These are phyloP conservation scores for Leptodactylus fallax DNA, from an alignment of 2,797 vertebrate genomes.

Conservation along the genomic window DNA sequence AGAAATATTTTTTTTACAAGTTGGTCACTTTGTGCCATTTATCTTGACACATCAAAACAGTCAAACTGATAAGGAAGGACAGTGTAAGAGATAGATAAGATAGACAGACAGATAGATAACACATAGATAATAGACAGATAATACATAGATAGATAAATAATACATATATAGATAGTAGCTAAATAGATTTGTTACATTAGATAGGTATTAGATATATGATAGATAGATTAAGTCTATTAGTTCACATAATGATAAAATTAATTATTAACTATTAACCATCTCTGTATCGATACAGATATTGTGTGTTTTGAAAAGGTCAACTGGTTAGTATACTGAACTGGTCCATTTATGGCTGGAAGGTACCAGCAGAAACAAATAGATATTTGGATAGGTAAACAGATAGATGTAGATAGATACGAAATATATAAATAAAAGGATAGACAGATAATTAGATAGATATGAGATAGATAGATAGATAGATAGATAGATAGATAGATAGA, in stretches of 20 bases:
- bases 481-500: not conserved
- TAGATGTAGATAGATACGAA: not conserved
- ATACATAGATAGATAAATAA: constrained; percentile 17
- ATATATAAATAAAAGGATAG: not conserved
- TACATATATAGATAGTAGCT: constrained; percentile 9
- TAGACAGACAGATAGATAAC: not conserved
- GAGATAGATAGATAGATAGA: constrained; percentile 20
- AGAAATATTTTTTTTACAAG: too few species aligned
- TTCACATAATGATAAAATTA: too few species aligned
- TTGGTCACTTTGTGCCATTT: too few species aligned
- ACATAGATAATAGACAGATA: not conserved
- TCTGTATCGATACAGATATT: too few species aligned
- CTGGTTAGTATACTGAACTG: too few species aligned
- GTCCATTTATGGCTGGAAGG: too few species aligned
- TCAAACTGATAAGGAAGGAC: too few species aligned
- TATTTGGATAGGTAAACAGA: not conserved
- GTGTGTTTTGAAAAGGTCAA: too few species aligned
- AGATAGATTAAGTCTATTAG: too few species aligned
- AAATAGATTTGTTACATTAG: too few species aligned
- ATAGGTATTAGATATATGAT: not conserved
- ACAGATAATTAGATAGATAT: not conserved
- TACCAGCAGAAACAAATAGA: not conserved
- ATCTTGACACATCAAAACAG: too few species aligned
- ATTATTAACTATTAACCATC: too few species aligned
- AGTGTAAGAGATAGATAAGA: not conserved